Evolutionary conservation across 1,140 invertebrate genomes (phyloP), one percentile per base, ranked within the genome.

Genomic region (Tribolium madens): DNA sequence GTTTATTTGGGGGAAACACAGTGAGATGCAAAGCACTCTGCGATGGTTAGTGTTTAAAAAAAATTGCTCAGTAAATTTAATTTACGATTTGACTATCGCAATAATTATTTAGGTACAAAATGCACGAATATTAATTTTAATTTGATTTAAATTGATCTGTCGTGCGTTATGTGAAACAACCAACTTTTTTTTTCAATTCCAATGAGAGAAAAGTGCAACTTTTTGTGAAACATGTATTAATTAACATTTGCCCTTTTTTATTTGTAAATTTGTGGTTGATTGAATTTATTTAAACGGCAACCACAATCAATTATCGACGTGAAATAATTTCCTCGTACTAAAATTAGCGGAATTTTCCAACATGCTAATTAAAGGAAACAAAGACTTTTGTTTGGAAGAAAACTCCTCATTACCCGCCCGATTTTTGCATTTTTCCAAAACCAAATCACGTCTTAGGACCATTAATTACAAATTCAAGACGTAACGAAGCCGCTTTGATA

Each of bases 401-500:
- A 50, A 50, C 10, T 2, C 12, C 15, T 50, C 15, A 50, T 17
- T 57, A 17, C 10, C 52, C 4, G 17, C 15, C 17, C 5, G 21
- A 64, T 64, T 64, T 60, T 64, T 64, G 36, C 36, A 42, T 31
- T 13, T 26, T 14, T 13, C 13, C 12, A 64, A 64, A 64, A 33
- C n/a, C 26, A 64, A 18, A 64, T 64, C 57, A 64, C 57, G 57
- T 64, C 21, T 64, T 64, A 57, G 31, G 57, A 12, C 57, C 57
- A 64, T 64, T 64, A 64, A 64, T 64, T 31, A 64, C 26, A 31
- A 14, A 64, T 64, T 64, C 57, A 64, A 64, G 57, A 21, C 15
- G 52, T 57, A 64, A 64, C 57, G 57, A 64, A 64, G 36, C 36
- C 36, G 36, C 36, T 64, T 64, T 64, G 57, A 64, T 64, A 64